Evolutionary conservation across 2,797 vertebrate species (phyloP), one percentile per base, ranked within the genome.

Genomic region (Centroberyx gerrardi): DNA sequence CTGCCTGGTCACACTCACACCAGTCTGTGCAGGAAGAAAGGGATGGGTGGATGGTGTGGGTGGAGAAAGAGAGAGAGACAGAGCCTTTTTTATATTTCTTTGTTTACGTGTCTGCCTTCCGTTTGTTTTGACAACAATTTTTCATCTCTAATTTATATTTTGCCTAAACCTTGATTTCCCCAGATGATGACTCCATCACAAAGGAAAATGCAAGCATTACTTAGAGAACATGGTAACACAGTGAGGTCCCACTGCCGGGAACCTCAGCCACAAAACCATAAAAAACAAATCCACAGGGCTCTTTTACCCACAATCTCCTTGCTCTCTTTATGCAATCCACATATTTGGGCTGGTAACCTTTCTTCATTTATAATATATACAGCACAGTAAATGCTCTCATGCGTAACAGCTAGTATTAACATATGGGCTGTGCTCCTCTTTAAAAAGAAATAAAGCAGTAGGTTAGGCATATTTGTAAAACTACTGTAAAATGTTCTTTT

Each of bases 1-100:
- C 87, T 94, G 91, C 93, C 76, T 94, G 74, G 87, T 91, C 90
- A 85, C 81, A 79, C 88, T 89, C 87, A 79, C 81, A 74, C 84
- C 86, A 65, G 69, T 60, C 78, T 83, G 58, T 78, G 74, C 49
- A 81, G 49, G 46, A 65, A 78, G 54, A 62, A 64, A 68, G 60
- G 66, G 76, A 56, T 62, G 83, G 75, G 76, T 58, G 52, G 79
- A 55, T 65, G 64, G 60, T 74, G 87, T 87, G 68, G 82, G 85
- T 54, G 46, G 73, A 79, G 82, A 81, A 54, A 49, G 62, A 76
- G 56, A 61, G 55, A 68, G 27, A 76, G 61, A 61, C 66, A 67
- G 72, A 36, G 65, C 49, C 73, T 76, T 72, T 67, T 85, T 78
- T 74, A 66, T 82, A 64, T 74, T 68, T 78, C 29, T 67, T 72